These are phyloP conservation scores for Eupelmus urozonus DNA, from an alignment of 2,888 invertebrate species.

Conservation along the genomic window DNA sequence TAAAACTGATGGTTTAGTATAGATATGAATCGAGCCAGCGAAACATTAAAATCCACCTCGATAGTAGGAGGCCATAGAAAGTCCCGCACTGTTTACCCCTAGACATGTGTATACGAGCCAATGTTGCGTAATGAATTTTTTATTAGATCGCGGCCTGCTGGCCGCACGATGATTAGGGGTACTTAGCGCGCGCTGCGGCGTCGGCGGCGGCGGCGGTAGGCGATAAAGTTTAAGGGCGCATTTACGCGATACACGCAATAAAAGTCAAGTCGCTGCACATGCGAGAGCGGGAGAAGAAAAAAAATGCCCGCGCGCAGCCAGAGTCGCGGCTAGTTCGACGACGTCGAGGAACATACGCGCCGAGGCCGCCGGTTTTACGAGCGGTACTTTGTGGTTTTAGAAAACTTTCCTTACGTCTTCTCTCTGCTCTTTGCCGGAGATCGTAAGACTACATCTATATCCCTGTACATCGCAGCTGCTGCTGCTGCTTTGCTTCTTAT, in stretches of 20 bases:
- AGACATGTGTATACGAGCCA: background rate
- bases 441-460: no score
- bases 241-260: constrained; percentile 73
- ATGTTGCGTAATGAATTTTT: constrained; percentile 57
- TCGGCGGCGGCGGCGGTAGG: no score
- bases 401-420: constrained; percentile 65
- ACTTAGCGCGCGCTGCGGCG: constrained; percentile 50
- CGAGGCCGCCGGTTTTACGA: constrained; percentile 69
- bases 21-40: no score
- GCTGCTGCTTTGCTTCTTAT: no score
- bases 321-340: constrained; percentile 54
- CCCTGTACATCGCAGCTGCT: no score
- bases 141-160: constrained; percentile 58
- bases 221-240: constrained; percentile 67
- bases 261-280: constrained; percentile 68
- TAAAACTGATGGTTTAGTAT: no score
- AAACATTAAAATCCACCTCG: no score
- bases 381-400: constrained; percentile 72
- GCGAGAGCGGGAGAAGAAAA: constrained; percentile 39
- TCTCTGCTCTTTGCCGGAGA: constrained; percentile 4
- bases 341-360: constrained; percentile 29
- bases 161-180: constrained; percentile 57
- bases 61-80: no score
- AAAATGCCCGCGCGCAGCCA: constrained; percentile 36
- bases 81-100: constrained; percentile 6